Conservation (phyloP, 2,888 invertebrate genomes). For the Caenorhabditis angaria region DNA sequence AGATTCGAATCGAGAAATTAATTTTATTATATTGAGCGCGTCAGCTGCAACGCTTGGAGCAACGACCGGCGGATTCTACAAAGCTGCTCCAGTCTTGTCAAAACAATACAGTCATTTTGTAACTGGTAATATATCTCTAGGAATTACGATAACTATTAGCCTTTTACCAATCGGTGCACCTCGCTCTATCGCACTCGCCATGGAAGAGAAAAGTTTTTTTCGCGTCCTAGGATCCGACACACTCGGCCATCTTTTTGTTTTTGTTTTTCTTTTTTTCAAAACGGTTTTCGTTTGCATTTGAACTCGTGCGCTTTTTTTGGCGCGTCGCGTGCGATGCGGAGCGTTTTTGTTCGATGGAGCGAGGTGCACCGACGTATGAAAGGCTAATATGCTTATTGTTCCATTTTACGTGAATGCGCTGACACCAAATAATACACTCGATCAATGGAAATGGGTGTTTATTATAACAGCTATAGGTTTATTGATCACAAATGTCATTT, state of each 20-base stretch:
- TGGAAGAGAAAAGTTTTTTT: too few species aligned
- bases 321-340: too few species aligned
- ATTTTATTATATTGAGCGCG: slow-evolving; percentile 51
- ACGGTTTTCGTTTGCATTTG: too few species aligned
- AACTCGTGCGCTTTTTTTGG: too few species aligned
- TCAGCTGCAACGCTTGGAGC: slow-evolving; percentile 61
- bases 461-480: slow-evolving; percentile 51
- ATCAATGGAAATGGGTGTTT: slow-evolving; percentile 65
- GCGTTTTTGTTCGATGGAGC: too few species aligned
- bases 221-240: too few species aligned
- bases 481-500: slow-evolving; percentile 59
- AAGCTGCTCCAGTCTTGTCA: slow-evolving; percentile 67
- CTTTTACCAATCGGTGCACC: too few species aligned
- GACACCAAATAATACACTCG: slow-evolving; percentile 61
- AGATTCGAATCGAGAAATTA: slow-evolving; percentile 43
- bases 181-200: too few species aligned
- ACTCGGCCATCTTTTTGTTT: too few species aligned
- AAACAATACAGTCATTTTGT: slow-evolving; percentile 71
- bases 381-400: slow-evolving; percentile 66
- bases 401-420: slow-evolving; percentile 64
- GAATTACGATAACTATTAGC: slow-evolving; percentile 65
- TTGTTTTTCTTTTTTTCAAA: too few species aligned
- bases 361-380: too few species aligned
- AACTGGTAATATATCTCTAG: slow-evolving; percentile 70
- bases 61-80: slow-evolving; percentile 69